Percentiles rank a stretch among this genome's conserved stretches.
Evolutionary conservation across 2,888 invertebrate species (phyloP).

Genomic region (Proisotoma minuta): DNA sequence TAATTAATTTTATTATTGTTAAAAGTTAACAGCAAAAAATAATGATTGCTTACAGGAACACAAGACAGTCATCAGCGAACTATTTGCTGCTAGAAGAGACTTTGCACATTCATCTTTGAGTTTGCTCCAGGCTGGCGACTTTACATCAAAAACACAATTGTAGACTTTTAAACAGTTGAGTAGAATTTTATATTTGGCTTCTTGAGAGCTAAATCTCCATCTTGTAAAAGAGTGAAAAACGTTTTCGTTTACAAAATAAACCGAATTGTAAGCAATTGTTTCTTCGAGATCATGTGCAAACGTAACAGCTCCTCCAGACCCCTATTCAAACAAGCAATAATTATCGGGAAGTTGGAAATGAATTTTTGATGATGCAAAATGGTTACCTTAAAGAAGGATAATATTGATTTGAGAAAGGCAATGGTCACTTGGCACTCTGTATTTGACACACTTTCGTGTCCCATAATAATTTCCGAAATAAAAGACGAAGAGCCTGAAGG

Average conservation of each 20-base stretch:
- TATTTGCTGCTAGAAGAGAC: constrained; percentile 26
- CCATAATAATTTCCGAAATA: constrained; percentile 34
- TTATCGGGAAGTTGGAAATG: background rate
- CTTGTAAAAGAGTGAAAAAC: constrained; percentile 31
- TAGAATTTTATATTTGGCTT: constrained; percentile 28
- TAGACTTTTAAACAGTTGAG: constrained; percentile 34
- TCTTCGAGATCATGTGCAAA: background rate
- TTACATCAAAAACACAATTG: constrained; percentile 18
- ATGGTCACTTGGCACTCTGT: constrained; percentile 29
- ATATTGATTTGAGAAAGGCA: constrained; percentile 27
- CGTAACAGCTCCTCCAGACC: background rate
- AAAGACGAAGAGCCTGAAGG: constrained; percentile 8
- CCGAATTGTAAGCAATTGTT: background rate
- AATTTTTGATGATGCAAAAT: background rate
- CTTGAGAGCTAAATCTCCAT: constrained; percentile 31
- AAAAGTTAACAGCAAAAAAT: background rate
- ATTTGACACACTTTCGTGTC: constrained; percentile 35
- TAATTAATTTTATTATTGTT: background rate
- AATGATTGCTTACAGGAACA: constrained; percentile 24
- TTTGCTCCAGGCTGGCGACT: constrained; percentile 11
- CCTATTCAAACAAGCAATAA: background rate
- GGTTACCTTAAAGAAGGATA: constrained; percentile 13
- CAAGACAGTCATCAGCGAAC: constrained; percentile 32
- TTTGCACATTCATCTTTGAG: constrained; percentile 24
- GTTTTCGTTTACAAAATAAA: constrained; percentile 36